Percentiles rank a stretch among this genome's conserved stretches.
These are phyloP conservation scores for Pegoplata infirma DNA, from an alignment of 2,888 invertebrate species.

Conservation along the genomic window DNA sequence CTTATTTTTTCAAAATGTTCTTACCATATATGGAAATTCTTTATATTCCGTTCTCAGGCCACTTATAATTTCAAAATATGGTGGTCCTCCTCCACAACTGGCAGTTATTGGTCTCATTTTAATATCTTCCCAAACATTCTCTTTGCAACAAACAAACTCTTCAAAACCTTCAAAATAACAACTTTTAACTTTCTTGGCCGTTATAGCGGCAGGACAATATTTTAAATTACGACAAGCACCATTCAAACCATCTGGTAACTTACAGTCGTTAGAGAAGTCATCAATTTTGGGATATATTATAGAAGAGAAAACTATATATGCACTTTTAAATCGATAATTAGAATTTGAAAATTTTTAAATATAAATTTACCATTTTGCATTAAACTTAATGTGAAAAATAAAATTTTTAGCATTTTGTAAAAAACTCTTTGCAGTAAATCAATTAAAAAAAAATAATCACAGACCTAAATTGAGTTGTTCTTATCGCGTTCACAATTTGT, in stretches of 20 bases:
- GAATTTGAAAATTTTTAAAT: neutral
- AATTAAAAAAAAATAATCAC: slow-evolving; percentile 7
- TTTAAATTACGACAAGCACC: slow-evolving; percentile 60
- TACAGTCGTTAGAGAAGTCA: slow-evolving; percentile 54
- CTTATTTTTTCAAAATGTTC: neutral
- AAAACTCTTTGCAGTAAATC: neutral
- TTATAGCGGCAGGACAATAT: slow-evolving; percentile 61
- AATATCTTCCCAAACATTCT: slow-evolving; percentile 36
- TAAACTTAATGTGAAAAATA: neutral
- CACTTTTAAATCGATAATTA: neutral
- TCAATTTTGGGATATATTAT: slow-evolving; percentile 59
- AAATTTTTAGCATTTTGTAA: neutral
- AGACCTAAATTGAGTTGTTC: slow-evolving; percentile 18
- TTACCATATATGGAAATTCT: slow-evolving; percentile 64
- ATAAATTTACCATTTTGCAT: neutral
- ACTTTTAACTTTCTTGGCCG: slow-evolving; percentile 42
- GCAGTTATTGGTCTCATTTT: slow-evolving; percentile 6
- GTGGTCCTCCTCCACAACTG: slow-evolving; percentile 7
- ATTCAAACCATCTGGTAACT: slow-evolving; percentile 31
- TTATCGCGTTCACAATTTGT: slow-evolving; percentile 33
- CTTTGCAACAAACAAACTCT: slow-evolving; percentile 63
- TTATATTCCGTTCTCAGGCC: slow-evolving; percentile 49
- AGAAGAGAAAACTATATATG: neutral
- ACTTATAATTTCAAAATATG: slow-evolving; percentile 19
- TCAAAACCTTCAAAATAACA: slow-evolving; percentile 63